Percentiles rank a stretch among this genome's conserved stretches.
phyloP scores from a whole-genome alignment of 2,888 invertebrate genomes.

The Morinoia aosen region DNA sequence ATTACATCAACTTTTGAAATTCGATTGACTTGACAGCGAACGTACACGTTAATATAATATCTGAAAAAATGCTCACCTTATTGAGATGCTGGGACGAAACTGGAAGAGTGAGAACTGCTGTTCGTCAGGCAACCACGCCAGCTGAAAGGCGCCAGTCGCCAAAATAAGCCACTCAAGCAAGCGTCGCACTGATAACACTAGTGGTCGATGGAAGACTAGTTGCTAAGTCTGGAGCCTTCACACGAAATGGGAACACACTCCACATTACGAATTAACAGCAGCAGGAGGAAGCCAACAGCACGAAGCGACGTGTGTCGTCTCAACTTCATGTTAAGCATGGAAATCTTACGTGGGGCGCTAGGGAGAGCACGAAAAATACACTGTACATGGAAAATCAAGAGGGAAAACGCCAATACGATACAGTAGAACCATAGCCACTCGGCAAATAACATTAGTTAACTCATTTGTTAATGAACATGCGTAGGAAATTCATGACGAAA shows the following conservation, averaged over 20 bases:
- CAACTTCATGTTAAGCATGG: not conserved
- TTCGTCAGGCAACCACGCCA: not conserved
- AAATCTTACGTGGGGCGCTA: not conserved
- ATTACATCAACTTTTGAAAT: not conserved
- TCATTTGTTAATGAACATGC: too few relatives aligned
- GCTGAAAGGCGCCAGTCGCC: not conserved
- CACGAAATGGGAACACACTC: not conserved
- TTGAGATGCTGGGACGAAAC: not conserved
- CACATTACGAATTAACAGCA: not conserved
- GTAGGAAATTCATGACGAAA: too few relatives aligned
- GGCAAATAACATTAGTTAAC: too few relatives aligned
- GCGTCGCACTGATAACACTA: not conserved
- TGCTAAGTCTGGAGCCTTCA: not conserved
- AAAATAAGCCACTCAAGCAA: not conserved
- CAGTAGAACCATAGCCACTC: not conserved
- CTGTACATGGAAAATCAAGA: not conserved
- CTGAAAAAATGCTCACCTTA: not conserved
- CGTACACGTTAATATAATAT: not conserved
- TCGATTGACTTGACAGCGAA: not conserved
- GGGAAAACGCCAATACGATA: not conserved
- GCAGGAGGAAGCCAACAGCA: not conserved
- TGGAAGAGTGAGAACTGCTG: not conserved
- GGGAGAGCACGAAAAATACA: not conserved
- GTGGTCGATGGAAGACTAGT: not conserved
- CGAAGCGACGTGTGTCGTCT: not conserved